phyloP scores from a whole-genome alignment of 2,797 vertebrate species.

The Oreonectes daqikongensis region DNA sequence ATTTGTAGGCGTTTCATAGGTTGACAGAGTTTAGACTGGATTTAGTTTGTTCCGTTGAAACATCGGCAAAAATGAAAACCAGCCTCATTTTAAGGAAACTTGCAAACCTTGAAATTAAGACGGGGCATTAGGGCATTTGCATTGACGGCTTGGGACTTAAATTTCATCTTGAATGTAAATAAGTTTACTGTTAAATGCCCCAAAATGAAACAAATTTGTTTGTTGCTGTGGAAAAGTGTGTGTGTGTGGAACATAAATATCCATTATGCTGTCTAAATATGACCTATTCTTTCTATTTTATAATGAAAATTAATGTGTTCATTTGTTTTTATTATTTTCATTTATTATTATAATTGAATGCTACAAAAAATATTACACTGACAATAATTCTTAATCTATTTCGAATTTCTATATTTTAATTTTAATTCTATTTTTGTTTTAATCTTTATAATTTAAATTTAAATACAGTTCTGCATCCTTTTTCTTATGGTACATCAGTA shows the following conservation, averaged over 20 bases:
- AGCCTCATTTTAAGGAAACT: neutral
- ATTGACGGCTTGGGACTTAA: neutral
- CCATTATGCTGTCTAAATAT: too few relatives aligned
- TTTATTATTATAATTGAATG: too few relatives aligned
- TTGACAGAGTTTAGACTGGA: neutral
- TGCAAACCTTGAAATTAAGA: slow-evolving; percentile 26
- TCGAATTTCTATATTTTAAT: too few relatives aligned
- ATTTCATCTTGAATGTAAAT: neutral
- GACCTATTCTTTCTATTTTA: too few relatives aligned
- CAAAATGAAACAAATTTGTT: neutral
- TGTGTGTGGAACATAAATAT: neutral
- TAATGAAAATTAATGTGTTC: too few relatives aligned
- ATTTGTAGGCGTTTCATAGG: neutral
- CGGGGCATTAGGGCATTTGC: neutral
- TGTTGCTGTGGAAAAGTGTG: neutral
- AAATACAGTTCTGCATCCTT: too few relatives aligned
- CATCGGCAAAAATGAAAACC: neutral
- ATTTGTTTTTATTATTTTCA: too few relatives aligned
- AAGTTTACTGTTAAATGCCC: neutral
- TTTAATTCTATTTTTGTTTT: too few relatives aligned
- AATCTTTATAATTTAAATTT: too few relatives aligned
- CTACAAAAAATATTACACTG: too few relatives aligned
- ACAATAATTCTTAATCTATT: too few relatives aligned
- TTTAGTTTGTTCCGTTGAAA: slow-evolving; percentile 6
- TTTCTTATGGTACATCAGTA: neutral